phyloP scores from a whole-genome alignment of 2,797 vertebrate genomes.

The Sorex maritimensis region DNA sequence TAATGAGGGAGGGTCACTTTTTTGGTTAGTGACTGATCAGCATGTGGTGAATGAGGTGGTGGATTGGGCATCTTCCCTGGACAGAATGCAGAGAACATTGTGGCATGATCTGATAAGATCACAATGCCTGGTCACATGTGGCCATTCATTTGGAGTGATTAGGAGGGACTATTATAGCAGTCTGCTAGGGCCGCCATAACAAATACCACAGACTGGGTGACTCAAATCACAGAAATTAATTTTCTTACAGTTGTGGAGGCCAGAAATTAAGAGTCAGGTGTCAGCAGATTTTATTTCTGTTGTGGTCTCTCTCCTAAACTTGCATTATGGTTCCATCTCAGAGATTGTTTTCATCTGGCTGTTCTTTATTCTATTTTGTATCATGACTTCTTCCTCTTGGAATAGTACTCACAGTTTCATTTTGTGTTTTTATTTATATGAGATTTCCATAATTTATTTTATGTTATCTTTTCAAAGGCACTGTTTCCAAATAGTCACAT shows the following conservation, averaged over 20 bases:
- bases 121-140: background rate
- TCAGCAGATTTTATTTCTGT: background rate
- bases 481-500: background rate
- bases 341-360: background rate
- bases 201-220: background rate
- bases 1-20: background rate
- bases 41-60: background rate
- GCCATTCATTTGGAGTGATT: background rate
- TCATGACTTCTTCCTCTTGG: background rate
- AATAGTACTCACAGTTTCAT: background rate
- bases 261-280: background rate
- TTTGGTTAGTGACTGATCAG: background rate
- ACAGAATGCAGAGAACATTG: background rate
- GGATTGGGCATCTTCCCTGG: background rate
- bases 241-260: background rate
- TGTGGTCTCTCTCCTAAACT: background rate
- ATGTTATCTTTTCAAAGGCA: slow-evolving; percentile 25
- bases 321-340: background rate
- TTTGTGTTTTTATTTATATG: background rate
- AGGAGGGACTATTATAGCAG: background rate
- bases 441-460: background rate
- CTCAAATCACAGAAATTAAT: background rate
- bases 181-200: background rate
- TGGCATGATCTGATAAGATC: background rate
- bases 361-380: background rate